Conservation (phyloP, 1,140 invertebrate genomes). For the Brachionus plicatilis region DNA sequence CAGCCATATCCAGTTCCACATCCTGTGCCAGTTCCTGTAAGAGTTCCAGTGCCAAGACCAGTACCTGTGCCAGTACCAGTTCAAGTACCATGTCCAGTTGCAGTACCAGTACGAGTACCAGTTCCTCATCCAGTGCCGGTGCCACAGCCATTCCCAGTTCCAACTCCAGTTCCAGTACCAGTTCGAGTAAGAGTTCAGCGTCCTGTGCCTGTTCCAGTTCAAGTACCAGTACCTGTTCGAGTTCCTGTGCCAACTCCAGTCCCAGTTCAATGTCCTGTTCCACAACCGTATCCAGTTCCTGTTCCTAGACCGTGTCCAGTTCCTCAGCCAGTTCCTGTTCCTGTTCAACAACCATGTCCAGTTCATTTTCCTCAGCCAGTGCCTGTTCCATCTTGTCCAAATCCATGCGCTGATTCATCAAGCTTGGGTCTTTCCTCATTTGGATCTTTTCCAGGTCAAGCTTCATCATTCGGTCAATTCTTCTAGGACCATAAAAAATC, state of each 20-base stretch:
- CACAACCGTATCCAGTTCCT: neutral
- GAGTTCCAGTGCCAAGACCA: neutral
- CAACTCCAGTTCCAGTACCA: neutral
- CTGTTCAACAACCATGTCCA: neutral
- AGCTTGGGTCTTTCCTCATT: neutral
- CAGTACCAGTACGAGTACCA: neutral
- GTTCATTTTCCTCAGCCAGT: neutral
- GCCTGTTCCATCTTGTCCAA: neutral
- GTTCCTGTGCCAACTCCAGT: neutral
- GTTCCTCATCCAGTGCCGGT: neutral
- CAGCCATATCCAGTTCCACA: neutral
- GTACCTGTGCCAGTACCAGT: neutral
- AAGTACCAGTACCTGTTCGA: constrained; percentile 2
- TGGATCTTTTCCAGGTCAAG: neutral
- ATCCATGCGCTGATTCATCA: constrained; percentile 11
- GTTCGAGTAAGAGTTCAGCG: constrained; percentile 6
- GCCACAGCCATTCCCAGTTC: constrained; percentile 3
- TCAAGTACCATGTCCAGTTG: neutral
- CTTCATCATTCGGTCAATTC: neutral
- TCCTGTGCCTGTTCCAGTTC: neutral
- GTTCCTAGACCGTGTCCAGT: neutral
- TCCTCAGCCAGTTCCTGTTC: neutral
- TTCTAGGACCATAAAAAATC: neutral
- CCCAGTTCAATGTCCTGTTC: constrained; percentile 4
- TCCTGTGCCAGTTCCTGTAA: neutral